Evolutionary conservation across 2,797 vertebrate species (phyloP).

Genomic region (Craterocephalus amniculus): DNA sequence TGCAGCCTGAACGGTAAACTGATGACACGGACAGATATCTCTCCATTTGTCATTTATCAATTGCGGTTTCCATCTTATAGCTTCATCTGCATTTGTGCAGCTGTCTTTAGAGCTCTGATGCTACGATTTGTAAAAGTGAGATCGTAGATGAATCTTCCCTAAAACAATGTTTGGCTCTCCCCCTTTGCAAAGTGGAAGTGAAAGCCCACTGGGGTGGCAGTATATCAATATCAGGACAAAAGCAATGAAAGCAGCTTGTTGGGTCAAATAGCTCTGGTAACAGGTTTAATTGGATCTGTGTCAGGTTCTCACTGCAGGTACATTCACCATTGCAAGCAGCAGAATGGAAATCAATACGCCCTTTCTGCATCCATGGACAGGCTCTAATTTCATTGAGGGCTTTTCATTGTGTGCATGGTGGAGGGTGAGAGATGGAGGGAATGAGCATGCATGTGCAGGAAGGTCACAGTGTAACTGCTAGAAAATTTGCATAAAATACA

Average conservation of each 20-base stretch:
- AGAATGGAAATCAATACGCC: constrained; percentile 67
- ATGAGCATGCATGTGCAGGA: constrained; percentile 35
- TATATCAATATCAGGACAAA: constrained; percentile 65
- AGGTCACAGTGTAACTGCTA: constrained; percentile 52
- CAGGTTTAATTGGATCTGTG: constrained; percentile 72
- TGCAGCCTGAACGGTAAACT: background rate
- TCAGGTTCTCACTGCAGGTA: constrained; percentile 62
- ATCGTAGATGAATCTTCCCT: constrained; percentile 28
- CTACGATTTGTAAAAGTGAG: constrained; percentile 6
- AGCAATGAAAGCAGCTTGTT: constrained; percentile 62
- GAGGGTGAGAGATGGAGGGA: background rate
- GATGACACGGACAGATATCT: background rate
- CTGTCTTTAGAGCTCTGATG: background rate
- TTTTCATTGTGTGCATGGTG: constrained; percentile 7
- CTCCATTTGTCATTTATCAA: background rate
- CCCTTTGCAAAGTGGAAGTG: background rate
- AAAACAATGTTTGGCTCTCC: constrained; percentile 3
- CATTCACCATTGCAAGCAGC: constrained; percentile 58
- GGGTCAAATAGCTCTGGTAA: constrained; percentile 72
- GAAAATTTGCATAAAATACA: constrained; percentile 5
- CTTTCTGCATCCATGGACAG: constrained; percentile 51
- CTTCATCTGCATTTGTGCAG: constrained; percentile 15
- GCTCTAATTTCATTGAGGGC: constrained; percentile 56
- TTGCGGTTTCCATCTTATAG: constrained; percentile 5
- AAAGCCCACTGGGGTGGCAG: constrained; percentile 24